A percentile compares a stretch with the other conserved stretches of the same genome.
Conservation (phyloP, 1,140 invertebrate species). For the Saxidomus purpurata region DNA sequence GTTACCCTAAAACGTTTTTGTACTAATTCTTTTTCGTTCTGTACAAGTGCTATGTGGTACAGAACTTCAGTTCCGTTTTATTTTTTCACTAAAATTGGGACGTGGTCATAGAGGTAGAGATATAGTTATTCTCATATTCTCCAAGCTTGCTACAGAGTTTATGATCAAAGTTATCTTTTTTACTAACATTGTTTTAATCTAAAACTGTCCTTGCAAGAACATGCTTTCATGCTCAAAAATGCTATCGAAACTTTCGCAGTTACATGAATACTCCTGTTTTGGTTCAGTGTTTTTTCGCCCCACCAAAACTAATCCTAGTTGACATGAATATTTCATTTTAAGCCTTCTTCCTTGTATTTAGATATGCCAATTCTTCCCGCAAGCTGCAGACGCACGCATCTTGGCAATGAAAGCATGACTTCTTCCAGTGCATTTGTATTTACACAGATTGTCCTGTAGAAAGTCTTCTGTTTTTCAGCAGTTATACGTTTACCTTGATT, state of each 20-base stretch:
- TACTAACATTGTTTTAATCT: constrained; percentile 43
- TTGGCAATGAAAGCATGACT: constrained; percentile 47
- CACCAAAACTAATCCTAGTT: constrained; percentile 28
- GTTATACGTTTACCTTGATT: not conserved
- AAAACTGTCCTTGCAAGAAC: not conserved
- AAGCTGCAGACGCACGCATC: constrained; percentile 11
- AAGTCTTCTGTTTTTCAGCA: not conserved
- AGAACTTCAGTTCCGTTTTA: constrained; percentile 18
- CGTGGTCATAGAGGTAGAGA: constrained; percentile 30
- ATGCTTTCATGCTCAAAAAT: constrained; percentile 40
- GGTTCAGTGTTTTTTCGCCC: constrained; percentile 17
- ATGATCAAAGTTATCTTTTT: constrained; percentile 1
- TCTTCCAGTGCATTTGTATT: constrained; percentile 11
- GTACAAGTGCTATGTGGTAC: not conserved
- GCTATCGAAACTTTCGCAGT: not conserved
- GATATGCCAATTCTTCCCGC: not conserved
- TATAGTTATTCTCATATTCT: constrained; percentile 23
- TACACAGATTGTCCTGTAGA: not conserved
- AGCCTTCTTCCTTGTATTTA: not conserved
- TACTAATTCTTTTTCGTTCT: constrained; percentile 30
- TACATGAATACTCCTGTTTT: not conserved
- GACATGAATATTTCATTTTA: not conserved
- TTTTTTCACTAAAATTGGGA: constrained; percentile 54
- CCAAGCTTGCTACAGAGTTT: not conserved
- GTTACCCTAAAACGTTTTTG: constrained; percentile 20